Percentiles rank a stretch among this genome's conserved stretches.
phyloP scores from a whole-genome alignment of 2,888 invertebrate genomes.

The Cataglyphis altisquamis region DNA sequence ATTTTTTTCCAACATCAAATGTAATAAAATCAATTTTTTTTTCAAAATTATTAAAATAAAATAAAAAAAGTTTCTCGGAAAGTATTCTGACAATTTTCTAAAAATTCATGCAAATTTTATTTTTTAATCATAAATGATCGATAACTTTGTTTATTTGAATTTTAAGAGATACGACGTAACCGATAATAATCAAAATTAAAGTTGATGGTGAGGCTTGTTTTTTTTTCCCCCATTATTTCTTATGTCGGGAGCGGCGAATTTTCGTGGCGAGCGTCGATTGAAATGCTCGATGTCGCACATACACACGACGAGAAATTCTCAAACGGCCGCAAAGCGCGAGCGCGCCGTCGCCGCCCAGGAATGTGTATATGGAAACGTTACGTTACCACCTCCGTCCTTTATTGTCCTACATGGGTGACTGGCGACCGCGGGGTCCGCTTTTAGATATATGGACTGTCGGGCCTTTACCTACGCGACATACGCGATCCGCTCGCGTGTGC shows the following conservation, averaged over 20 bases:
- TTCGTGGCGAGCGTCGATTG: constrained; percentile 77
- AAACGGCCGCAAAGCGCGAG: constrained; percentile 79
- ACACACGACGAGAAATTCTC: constrained; percentile 81
- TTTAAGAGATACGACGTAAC: neutral
- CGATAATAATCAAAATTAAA: neutral
- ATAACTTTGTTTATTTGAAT: neutral
- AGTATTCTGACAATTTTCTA: neutral
- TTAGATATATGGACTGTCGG: constrained; percentile 75
- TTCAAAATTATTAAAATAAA: neutral
- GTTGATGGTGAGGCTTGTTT: neutral
- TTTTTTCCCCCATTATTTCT: neutral
- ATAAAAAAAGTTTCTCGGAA: neutral
- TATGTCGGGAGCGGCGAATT: constrained; percentile 59
- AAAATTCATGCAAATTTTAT: neutral
- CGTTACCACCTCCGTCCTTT: constrained; percentile 80
- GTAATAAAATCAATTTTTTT: neutral
- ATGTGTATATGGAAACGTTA: constrained; percentile 84
- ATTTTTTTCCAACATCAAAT: neutral
- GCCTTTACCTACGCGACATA: constrained; percentile 60
- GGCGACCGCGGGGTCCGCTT: constrained; percentile 75
- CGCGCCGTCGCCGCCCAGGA: constrained; percentile 79
- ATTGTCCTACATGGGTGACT: constrained; percentile 83
- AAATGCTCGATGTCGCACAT: constrained; percentile 77
- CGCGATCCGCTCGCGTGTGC: constrained; percentile 35
- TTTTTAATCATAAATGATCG: neutral